phyloP scores from a whole-genome alignment of 2,113 vertebrate genomes.

The Sitta europaea region DNA sequence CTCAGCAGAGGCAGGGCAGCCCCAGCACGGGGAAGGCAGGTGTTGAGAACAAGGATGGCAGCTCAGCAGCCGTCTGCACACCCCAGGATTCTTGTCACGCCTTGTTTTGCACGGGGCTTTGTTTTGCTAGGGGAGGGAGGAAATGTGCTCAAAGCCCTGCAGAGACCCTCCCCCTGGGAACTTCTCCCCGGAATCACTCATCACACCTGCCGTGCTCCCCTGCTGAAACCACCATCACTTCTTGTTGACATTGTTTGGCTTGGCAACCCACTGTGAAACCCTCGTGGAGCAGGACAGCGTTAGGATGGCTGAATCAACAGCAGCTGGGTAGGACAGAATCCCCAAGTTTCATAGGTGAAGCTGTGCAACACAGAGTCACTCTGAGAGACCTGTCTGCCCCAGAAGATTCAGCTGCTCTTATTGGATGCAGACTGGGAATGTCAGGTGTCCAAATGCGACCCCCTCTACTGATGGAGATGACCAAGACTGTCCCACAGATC shows the following conservation, averaged over 20 bases:
- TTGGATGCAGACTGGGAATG: background rate
- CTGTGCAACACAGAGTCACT: background rate
- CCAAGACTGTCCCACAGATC: background rate
- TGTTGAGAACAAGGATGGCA: rapidly evolving
- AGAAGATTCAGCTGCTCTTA: background rate
- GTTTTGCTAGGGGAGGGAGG: background rate
- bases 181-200: background rate
- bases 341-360: background rate
- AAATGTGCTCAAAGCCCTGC: background rate
- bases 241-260: background rate
- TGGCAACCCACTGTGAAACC: background rate
- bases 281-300: rapidly evolving
- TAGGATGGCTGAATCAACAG: background rate
- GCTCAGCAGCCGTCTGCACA: background rate
- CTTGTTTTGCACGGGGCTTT: background rate
- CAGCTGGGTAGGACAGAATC: background rate
- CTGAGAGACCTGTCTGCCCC: background rate
- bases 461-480: background rate
- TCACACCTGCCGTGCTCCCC: background rate
- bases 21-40: rapidly evolving
- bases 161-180: background rate
- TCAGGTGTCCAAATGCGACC: background rate
- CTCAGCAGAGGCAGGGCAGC: background rate
- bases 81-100: background rate
- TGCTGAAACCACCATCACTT: background rate